Conservation (phyloP, 1,140 invertebrate species). For the Lasaia peninsularis region DNA sequence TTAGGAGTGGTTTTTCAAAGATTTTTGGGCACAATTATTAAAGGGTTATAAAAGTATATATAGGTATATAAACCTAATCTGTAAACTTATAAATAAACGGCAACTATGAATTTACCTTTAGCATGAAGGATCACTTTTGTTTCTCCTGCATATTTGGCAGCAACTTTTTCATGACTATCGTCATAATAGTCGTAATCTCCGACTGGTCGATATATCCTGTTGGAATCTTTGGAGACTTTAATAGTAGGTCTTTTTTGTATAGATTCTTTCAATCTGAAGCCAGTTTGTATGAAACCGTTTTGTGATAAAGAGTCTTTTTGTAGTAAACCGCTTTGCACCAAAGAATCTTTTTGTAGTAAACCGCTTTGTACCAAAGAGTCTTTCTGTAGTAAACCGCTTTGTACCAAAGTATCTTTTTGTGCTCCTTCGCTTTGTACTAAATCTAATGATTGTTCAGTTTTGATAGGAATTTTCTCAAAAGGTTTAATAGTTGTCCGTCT, state of each 20-base stretch:
- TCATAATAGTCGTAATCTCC: slow-evolving; percentile 84
- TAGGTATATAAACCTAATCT: too few species aligned
- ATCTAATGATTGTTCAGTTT: slow-evolving; percentile 24
- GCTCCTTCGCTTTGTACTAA: slow-evolving; percentile 20
- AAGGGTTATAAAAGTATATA: too few species aligned
- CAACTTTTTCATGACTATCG: slow-evolving; percentile 78
- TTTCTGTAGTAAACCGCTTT: slow-evolving; percentile 16
- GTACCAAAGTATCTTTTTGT: slow-evolving; percentile 18
- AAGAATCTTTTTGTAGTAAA: slow-evolving; percentile 15
- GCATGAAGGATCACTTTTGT: slow-evolving; percentile 79
- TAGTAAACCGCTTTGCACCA: slow-evolving; percentile 3
- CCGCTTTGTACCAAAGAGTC: slow-evolving; percentile 12
- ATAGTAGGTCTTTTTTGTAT: slow-evolving; percentile 10
- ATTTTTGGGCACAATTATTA: too few species aligned
- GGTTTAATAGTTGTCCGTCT: slow-evolving; percentile 45
- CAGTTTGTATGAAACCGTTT: slow-evolving; percentile 22
- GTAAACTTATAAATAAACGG: too few species aligned
- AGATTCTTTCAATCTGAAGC: too few species aligned
- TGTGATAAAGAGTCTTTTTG: slow-evolving; percentile 9
- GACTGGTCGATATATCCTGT: slow-evolving; percentile 59
- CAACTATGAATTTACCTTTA: slow-evolving; percentile 47
- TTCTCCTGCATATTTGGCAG: slow-evolving; percentile 75
- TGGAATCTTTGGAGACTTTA: slow-evolving; percentile 27
- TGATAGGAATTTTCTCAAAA: slow-evolving; percentile 47
- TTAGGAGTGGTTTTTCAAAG: too few species aligned